Evolutionary conservation across 2,797 vertebrate genomes (phyloP).

Genomic region (Malacoraja senta): DNA sequence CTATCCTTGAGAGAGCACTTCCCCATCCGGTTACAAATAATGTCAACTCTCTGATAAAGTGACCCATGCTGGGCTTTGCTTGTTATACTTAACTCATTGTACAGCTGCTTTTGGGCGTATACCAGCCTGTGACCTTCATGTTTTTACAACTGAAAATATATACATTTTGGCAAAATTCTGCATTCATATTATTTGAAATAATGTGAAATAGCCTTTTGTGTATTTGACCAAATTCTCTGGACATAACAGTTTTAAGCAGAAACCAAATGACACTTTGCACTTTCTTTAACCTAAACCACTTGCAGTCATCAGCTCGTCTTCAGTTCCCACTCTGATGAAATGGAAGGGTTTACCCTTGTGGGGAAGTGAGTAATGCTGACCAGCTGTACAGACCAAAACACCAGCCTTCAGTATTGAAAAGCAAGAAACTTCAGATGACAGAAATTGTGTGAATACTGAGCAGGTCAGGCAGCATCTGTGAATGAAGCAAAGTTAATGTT

Average conservation of each 20-base stretch:
- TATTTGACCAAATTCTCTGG: background rate
- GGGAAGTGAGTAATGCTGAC: background rate
- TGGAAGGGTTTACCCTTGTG: background rate
- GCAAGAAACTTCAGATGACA: too few relatives aligned
- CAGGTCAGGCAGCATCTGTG: too few relatives aligned
- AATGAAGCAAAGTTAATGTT: too few relatives aligned
- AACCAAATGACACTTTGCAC: background rate
- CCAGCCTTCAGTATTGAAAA: background rate
- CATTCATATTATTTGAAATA: constrained; percentile 11
- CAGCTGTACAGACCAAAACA: background rate
- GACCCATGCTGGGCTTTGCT: background rate
- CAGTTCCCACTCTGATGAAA: background rate
- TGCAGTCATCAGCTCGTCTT: background rate
- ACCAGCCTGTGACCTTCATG: background rate
- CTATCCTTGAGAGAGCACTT: background rate
- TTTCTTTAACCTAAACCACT: background rate
- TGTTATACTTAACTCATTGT: background rate
- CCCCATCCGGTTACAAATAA: background rate
- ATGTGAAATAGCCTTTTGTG: background rate
- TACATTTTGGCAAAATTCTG: background rate
- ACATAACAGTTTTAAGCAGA: background rate
- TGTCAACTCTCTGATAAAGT: background rate
- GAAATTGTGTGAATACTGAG: too few relatives aligned
- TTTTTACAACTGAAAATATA: background rate
- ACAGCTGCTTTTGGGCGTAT: background rate